These are phyloP conservation scores for Tetragnatha versicolor DNA, from an alignment of 1,140 invertebrate species.

Conservation along the genomic window DNA sequence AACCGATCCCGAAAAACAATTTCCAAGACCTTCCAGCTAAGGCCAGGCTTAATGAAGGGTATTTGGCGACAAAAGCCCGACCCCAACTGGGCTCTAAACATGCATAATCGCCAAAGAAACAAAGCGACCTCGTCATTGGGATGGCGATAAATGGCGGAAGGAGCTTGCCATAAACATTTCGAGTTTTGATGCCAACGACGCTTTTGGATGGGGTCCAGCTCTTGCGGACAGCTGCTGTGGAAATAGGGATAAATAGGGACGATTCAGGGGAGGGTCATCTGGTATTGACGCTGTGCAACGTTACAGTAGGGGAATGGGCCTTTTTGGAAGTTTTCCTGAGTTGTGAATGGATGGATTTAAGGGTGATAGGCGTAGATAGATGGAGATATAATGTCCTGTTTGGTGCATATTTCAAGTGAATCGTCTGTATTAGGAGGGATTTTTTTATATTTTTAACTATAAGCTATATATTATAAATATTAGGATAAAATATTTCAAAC, in stretches of 20 bases:
- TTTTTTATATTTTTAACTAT: too few relatives aligned
- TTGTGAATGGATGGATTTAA: too few relatives aligned
- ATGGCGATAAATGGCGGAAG: slow-evolving; percentile 1
- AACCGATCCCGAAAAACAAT: neutral
- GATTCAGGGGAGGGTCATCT: too few relatives aligned
- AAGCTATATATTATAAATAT: too few relatives aligned
- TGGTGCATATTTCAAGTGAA: too few relatives aligned
- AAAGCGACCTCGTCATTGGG: slow-evolving; percentile 12
- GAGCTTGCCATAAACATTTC: slow-evolving; percentile 21
- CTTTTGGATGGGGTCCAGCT: slow-evolving; percentile 17
- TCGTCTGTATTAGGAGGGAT: too few relatives aligned
- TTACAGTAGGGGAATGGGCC: neutral
- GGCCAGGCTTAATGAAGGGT: neutral
- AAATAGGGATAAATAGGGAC: neutral
- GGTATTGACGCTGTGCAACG: neutral
- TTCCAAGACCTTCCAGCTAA: neutral
- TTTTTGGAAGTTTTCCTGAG: neutral
- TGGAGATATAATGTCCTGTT: too few relatives aligned
- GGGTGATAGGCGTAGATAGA: too few relatives aligned
- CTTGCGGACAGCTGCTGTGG: neutral
- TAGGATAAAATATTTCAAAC: too few relatives aligned
- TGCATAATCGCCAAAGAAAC: slow-evolving; percentile 11
- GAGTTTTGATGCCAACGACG: neutral
- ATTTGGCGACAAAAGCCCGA: neutral
- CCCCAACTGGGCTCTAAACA: slow-evolving; percentile 22